These are phyloP conservation scores for Hypomecis punctinalis DNA, from an alignment of 2,888 invertebrate genomes.

Conservation along the genomic window DNA sequence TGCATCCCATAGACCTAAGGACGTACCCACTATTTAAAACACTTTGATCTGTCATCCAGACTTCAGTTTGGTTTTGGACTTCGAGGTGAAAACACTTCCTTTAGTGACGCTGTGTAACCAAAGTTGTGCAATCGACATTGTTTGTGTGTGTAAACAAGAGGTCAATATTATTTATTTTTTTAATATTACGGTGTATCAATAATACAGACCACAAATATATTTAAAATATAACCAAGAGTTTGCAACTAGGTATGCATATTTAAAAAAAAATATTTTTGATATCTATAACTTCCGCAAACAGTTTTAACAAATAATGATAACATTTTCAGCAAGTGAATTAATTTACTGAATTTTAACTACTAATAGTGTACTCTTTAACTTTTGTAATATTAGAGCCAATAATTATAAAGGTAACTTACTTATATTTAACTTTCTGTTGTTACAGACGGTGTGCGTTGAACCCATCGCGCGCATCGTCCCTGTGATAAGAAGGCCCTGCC, in stretches of 20 bases:
- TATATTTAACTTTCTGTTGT: conserved; percentile 63
- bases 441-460: conserved; percentile 82
- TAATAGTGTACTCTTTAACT: too few species aligned
- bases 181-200: neutral
- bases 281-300: too few species aligned
- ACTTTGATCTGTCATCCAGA: conserved; percentile 73
- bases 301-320: too few species aligned
- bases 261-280: too few species aligned
- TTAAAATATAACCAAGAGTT: too few species aligned
- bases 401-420: neutral
- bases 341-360: too few species aligned
- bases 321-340: too few species aligned
- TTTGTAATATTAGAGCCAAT: too few species aligned
- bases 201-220: too few species aligned
- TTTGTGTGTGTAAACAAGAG: conserved; percentile 75
- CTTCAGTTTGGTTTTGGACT: conserved; percentile 79
- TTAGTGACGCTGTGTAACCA: conserved; percentile 43
- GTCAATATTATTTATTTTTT: conserved; percentile 35
- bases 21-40: conserved; percentile 74
- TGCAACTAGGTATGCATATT: too few species aligned
- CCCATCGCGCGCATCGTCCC: conserved; percentile 81
- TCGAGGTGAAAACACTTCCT: conserved; percentile 69
- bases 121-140: conserved; percentile 52
- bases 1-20: conserved; percentile 59
- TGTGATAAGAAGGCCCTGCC: conserved; percentile 84